A percentile compares a stretch with the other conserved stretches of the same genome.
These are phyloP conservation scores for Nasonia vitripennis DNA, from an alignment of 1,140 invertebrate species.

Conservation along the genomic window DNA sequence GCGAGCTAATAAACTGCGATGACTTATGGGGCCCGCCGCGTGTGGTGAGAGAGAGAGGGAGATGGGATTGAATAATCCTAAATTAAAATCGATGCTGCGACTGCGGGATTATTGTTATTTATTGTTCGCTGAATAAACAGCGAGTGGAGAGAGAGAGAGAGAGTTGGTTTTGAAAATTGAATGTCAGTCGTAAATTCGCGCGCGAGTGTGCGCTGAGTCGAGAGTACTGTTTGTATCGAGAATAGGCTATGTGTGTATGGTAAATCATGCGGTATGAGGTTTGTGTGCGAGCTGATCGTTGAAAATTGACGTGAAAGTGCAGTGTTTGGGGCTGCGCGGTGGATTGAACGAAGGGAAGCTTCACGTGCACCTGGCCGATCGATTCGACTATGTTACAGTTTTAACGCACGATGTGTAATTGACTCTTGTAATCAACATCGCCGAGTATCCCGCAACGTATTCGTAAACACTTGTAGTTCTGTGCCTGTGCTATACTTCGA, in stretches of 20 bases:
- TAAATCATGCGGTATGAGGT: too few species aligned
- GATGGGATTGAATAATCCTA: slow-evolving; percentile 38
- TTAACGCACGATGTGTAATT: too few species aligned
- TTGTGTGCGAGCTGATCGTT: too few species aligned
- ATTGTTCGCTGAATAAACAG: slow-evolving; percentile 48
- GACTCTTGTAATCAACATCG: too few species aligned
- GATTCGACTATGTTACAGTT: not conserved
- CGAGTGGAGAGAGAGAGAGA: not conserved
- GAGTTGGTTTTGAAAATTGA: slow-evolving; percentile 50
- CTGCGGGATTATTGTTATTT: slow-evolving; percentile 5
- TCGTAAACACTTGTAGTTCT: too few species aligned
- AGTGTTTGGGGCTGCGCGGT: not conserved
- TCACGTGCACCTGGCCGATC: slow-evolving; percentile 57
- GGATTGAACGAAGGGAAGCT: slow-evolving; percentile 54
- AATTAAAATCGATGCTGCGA: slow-evolving; percentile 49
- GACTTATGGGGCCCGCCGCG: slow-evolving; percentile 34
- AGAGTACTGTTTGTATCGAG: not conserved
- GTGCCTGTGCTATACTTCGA: too few species aligned
- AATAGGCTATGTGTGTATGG: not conserved
- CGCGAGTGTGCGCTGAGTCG: not conserved
- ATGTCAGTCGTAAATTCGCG: slow-evolving; percentile 45
- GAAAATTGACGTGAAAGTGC: too few species aligned
- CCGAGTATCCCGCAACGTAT: too few species aligned
- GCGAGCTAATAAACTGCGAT: slow-evolving; percentile 46
- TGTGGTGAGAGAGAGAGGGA: too few species aligned